These are phyloP conservation scores for Oxytorus armatus DNA, from an alignment of 2,888 invertebrate species.

Conservation along the genomic window DNA sequence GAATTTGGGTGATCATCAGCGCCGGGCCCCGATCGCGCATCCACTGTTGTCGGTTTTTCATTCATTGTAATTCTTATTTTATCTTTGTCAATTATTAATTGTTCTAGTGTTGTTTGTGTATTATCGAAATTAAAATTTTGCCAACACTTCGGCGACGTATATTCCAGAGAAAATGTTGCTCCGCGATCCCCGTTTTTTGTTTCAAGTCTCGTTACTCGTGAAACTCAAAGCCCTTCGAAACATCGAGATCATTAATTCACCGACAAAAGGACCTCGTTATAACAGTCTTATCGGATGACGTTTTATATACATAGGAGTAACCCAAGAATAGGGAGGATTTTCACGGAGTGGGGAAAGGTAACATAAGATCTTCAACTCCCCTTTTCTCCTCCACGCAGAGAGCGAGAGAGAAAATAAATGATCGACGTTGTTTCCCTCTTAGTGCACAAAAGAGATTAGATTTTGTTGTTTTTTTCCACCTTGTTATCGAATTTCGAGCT, in stretches of 20 bases:
- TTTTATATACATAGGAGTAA: not conserved
- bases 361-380: conserved; percentile 10
- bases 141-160: too few species aligned
- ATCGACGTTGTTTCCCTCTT: not conserved
- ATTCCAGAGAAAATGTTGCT: conserved; percentile 12
- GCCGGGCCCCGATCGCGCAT: too few species aligned
- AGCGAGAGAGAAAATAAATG: not conserved
- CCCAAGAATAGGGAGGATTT: not conserved
- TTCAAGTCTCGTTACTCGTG: not conserved
- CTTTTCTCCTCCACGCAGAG: not conserved
- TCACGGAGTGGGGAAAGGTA: too few species aligned
- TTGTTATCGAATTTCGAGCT: too few species aligned
- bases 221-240: conserved; percentile 2
- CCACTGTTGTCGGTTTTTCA: too few species aligned
- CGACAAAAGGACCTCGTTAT: conserved; percentile 36
- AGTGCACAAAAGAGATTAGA: too few species aligned
- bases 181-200: not conserved
- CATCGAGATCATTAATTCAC: conserved; percentile 40
- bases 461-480: too few species aligned
- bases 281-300: conserved; percentile 50
- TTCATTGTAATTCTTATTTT: too few species aligned
- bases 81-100: too few species aligned
- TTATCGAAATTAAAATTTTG: too few species aligned
- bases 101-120: too few species aligned
- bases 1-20: too few species aligned